Evolutionary conservation across 2,888 invertebrate genomes (phyloP).

Genomic region (Micoletzkya japonica): DNA sequence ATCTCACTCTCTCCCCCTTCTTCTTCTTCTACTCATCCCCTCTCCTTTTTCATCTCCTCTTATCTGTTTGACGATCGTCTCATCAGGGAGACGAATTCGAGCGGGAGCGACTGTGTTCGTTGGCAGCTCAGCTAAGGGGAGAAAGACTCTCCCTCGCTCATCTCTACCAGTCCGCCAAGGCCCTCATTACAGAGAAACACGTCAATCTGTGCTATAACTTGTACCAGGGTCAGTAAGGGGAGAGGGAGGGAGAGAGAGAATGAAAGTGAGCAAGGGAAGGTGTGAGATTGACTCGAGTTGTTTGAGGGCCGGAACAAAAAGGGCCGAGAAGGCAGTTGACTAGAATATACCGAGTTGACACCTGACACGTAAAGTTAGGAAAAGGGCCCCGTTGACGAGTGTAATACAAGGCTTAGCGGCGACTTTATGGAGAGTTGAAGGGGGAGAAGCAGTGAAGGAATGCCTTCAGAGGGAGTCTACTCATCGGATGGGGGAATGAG

Average conservation of each 20-base stretch:
- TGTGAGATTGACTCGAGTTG: not conserved
- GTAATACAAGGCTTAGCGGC: conserved; percentile 31
- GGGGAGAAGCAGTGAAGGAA: not conserved
- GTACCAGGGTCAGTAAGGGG: conserved; percentile 15
- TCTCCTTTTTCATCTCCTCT: no score
- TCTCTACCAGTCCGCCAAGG: conserved; percentile 45
- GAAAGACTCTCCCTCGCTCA: conserved; percentile 43
- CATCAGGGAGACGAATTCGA: conserved; percentile 44
- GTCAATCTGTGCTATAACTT: conserved; percentile 38
- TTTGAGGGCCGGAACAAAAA: not conserved
- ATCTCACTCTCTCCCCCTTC: no score
- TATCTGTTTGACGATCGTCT: no score
- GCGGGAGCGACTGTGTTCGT: conserved; percentile 40
- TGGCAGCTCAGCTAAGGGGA: conserved; percentile 37
- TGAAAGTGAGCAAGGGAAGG: not conserved
- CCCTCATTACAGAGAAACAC: conserved; percentile 40
- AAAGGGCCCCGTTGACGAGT: no score
- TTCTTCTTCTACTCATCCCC: no score
- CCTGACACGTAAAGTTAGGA: no score
- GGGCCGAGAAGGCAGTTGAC: not conserved
- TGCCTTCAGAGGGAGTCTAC: conserved; percentile 16
- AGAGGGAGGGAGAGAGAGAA: not conserved
- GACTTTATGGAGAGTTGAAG: not conserved
- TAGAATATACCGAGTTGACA: no score
- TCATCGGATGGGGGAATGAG: conserved; percentile 13